A percentile compares a stretch with the other conserved stretches of the same genome.
These are phyloP conservation scores for Passer montanus DNA, from an alignment of 2,113 vertebrate genomes.

Conservation along the genomic window DNA sequence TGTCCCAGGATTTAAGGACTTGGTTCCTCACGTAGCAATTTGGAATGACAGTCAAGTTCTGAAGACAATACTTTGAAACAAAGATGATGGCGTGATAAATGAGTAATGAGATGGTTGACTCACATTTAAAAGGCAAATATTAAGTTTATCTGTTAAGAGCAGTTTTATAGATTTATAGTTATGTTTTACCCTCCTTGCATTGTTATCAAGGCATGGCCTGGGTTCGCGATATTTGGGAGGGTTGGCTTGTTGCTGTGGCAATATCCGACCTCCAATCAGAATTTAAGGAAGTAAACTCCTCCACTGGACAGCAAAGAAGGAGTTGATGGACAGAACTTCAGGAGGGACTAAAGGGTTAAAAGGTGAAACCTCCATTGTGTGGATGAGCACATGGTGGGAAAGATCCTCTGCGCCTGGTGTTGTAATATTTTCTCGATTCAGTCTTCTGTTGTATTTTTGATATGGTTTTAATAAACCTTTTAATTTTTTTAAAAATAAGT, in stretches of 20 bases:
- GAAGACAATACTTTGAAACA: not conserved
- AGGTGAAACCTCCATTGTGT: not conserved
- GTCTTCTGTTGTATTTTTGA: not conserved
- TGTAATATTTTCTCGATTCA: not conserved
- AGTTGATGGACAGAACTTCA: not conserved
- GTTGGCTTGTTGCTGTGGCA: not conserved
- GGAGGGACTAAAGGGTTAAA: not conserved
- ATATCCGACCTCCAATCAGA: not conserved
- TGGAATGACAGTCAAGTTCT: not conserved
- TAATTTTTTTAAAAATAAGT: not conserved
- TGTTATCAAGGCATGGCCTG: not conserved
- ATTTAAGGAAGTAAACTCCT: not conserved
- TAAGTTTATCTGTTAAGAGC: not conserved
- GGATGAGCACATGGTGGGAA: not conserved
- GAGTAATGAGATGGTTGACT: not conserved
- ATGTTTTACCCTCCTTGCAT: not conserved
- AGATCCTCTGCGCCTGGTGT: not conserved
- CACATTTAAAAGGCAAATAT: not conserved
- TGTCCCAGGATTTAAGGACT: not conserved
- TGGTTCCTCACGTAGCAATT: not conserved
- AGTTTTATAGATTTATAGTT: not conserved
- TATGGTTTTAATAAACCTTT: not conserved
- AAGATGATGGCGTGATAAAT: not conserved
- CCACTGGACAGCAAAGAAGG: not conserved
- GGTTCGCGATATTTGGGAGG: not conserved